Evolutionary conservation across 1,140 invertebrate genomes (phyloP).

Genomic region (Drosophila grimshawi): DNA sequence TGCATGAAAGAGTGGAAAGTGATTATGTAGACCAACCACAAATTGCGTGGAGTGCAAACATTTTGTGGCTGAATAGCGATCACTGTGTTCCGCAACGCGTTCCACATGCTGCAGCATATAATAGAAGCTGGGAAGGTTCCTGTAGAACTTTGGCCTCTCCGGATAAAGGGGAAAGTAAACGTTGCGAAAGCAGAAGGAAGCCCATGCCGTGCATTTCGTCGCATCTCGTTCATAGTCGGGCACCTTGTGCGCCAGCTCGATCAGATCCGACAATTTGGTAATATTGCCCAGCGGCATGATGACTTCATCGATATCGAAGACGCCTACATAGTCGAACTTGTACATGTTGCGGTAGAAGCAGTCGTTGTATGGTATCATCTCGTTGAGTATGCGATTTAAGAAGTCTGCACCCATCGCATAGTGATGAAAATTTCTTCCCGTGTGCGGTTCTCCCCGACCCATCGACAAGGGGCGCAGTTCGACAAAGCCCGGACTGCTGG

Average conservation of each 20-base stretch:
- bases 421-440: too few species aligned
- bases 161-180: slow-evolving; percentile 91
- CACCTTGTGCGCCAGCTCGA: slow-evolving; percentile 4
- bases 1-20: slow-evolving; percentile 90
- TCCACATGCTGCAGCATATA: slow-evolving; percentile 97
- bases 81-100: slow-evolving; percentile 93
- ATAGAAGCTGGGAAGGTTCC: slow-evolving; percentile 90
- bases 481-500: slow-evolving; percentile 87
- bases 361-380: slow-evolving; percentile 97
- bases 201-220: slow-evolving; percentile 65
- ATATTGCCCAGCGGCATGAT: slow-evolving; percentile 89
- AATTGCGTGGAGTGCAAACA: slow-evolving; percentile 95
- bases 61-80: slow-evolving; percentile 94
- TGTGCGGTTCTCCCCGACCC: too few species aligned
- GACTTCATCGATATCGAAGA: slow-evolving; percentile 96
- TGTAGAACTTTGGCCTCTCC: slow-evolving; percentile 20
- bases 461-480: slow-evolving; percentile 88
- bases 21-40: slow-evolving; percentile 94
- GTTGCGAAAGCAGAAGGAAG: slow-evolving; percentile 94
- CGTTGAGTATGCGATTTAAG: slow-evolving; percentile 93
- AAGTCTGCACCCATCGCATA: slow-evolving; percentile 86
- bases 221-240: neutral
- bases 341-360: slow-evolving; percentile 96
- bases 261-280: slow-evolving; percentile 29
- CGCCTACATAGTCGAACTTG: slow-evolving; percentile 93